Percentiles rank a stretch among this genome's conserved stretches.
These are phyloP conservation scores for Manis crassicaudata DNA, from an alignment of 2,797 vertebrate species.

Conservation along the genomic window DNA sequence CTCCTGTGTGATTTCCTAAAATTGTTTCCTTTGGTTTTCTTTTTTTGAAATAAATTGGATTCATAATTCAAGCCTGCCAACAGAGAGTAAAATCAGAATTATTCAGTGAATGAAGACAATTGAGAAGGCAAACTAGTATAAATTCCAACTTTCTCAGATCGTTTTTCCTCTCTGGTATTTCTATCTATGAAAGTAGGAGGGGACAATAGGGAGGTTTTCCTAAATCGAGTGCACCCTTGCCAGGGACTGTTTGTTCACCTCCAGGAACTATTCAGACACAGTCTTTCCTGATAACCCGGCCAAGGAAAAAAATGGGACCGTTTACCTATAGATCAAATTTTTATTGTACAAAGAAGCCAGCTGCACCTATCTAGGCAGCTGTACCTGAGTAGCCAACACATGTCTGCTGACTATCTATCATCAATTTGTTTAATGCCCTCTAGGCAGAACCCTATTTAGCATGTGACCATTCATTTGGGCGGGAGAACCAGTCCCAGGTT, in stretches of 20 bases:
- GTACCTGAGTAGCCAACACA: not conserved
- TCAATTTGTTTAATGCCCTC: not conserved
- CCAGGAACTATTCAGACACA: not conserved
- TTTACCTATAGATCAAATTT: constrained; percentile 39
- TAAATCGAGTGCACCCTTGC: not conserved
- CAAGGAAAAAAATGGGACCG: not conserved
- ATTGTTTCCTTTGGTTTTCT: constrained; percentile 1
- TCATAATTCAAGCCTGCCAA: not conserved
- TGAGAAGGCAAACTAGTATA: not conserved
- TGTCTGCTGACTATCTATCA: not conserved
- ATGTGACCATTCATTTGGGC: not conserved
- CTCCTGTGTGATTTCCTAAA: not conserved
- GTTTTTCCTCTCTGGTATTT: constrained; percentile 13
- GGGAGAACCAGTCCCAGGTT: not conserved
- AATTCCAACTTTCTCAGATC: not conserved
- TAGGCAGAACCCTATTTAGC: not conserved
- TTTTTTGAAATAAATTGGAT: not conserved
- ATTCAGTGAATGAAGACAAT: not conserved
- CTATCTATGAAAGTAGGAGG: not conserved
- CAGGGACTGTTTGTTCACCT: not conserved
- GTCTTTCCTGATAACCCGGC: not conserved
- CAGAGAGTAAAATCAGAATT: constrained; percentile 36
- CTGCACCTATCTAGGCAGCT: not conserved
- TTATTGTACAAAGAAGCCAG: not conserved
- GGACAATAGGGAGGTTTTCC: not conserved